phyloP scores from a whole-genome alignment of 2,888 invertebrate species.

The Synergus umbraculus region DNA sequence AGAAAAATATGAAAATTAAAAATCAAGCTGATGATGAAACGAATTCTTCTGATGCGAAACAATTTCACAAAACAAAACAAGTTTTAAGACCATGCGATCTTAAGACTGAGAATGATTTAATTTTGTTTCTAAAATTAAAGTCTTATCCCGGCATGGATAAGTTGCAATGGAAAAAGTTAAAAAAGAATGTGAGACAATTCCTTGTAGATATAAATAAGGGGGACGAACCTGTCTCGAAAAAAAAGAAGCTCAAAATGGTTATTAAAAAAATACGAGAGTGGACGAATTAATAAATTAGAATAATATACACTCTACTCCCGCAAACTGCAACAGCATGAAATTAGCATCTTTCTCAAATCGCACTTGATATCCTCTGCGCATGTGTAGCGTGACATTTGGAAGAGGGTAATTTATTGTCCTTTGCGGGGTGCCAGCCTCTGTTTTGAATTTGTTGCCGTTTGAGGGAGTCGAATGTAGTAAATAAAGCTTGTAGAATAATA shows the following conservation, averaged over 20 bases:
- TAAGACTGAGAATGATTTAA: conserved; percentile 59
- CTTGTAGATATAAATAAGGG: conserved; percentile 63
- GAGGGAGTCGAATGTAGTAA: too few species aligned
- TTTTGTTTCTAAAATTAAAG: conserved; percentile 56
- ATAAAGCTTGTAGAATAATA: too few species aligned
- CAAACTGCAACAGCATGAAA: too few species aligned
- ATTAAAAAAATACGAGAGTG: conserved; percentile 57
- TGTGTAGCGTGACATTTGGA: too few species aligned
- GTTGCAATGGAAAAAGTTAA: conserved; percentile 80
- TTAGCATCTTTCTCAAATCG: too few species aligned
- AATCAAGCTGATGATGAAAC: conserved; percentile 26
- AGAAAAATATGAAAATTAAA: conserved; percentile 22
- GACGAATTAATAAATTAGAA: conserved; percentile 46
- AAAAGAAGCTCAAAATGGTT: conserved; percentile 56
- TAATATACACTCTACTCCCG: too few species aligned
- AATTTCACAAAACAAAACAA: conserved; percentile 36
- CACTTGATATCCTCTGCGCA: too few species aligned
- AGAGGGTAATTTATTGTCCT: too few species aligned
- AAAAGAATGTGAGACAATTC: conserved; percentile 74
- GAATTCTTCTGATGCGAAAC: conserved; percentile 29
- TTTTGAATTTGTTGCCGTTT: too few species aligned
- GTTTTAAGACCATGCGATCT: conserved; percentile 69
- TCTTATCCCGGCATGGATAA: conserved; percentile 76
- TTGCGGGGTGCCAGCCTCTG: too few species aligned
- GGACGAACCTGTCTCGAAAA: conserved; percentile 49